Conservation (phyloP, 2,797 vertebrate genomes). For the Gallinago stenura region DNA sequence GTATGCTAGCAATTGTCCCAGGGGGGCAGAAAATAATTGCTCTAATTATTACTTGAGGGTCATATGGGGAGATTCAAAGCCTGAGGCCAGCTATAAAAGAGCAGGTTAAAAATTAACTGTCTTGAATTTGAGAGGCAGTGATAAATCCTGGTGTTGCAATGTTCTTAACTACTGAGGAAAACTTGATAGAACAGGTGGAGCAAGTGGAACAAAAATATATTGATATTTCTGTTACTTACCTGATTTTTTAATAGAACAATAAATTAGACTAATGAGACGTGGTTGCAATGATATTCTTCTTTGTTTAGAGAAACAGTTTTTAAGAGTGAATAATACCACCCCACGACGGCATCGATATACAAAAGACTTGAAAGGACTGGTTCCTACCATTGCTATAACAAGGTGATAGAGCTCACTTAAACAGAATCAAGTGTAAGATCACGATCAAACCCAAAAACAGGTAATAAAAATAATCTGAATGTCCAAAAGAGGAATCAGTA, state of each 20-base stretch:
- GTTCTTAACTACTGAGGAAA: not conserved
- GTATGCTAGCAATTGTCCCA: not conserved
- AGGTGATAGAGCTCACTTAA: not conserved
- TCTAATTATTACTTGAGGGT: constrained; percentile 32
- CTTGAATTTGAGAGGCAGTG: not conserved
- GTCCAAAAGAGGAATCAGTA: not conserved
- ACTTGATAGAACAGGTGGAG: not conserved
- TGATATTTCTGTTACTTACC: not conserved
- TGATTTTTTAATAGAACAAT: not conserved
- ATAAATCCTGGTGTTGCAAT: not conserved
- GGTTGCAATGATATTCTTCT: not conserved
- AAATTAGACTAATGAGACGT: not conserved
- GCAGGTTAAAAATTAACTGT: not conserved
- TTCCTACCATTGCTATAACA: not conserved
- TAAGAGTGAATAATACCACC: not conserved
- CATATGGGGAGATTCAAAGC: not conserved
- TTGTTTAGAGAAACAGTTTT: not conserved
- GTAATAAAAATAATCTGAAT: not conserved
- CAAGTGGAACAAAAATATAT: not conserved
- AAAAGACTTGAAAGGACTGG: not conserved
- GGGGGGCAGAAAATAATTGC: not conserved
- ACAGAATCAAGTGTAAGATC: not conserved
- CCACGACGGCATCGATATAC: not conserved
- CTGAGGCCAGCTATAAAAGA: not conserved
- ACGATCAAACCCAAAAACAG: not conserved